phyloP scores from a whole-genome alignment of 2,797 vertebrate genomes.

The Sebastes matsubarae region DNA sequence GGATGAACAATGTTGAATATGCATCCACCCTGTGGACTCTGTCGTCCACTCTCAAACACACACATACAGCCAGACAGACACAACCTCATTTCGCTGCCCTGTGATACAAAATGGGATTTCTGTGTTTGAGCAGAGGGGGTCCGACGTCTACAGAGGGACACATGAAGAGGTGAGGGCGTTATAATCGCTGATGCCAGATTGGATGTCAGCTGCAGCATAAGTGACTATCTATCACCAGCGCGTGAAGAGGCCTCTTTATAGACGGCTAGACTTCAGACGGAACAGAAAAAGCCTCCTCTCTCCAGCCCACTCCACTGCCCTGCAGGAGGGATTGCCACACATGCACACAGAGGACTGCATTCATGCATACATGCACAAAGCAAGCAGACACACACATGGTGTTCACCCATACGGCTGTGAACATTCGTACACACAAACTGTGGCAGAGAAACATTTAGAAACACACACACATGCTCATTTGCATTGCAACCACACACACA shows the following conservation, averaged over 20 bases:
- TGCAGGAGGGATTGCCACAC: slow-evolving; percentile 47
- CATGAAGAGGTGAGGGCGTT: slow-evolving; percentile 71
- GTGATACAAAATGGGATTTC: slow-evolving; percentile 76
- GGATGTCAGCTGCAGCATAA: slow-evolving; percentile 79
- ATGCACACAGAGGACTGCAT: slow-evolving; percentile 26
- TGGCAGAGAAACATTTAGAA: slow-evolving; percentile 3
- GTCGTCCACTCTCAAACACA: not conserved
- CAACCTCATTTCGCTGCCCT: slow-evolving; percentile 64
- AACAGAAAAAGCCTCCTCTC: slow-evolving; percentile 37
- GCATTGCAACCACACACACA: slow-evolving; percentile 19
- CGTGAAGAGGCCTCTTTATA: slow-evolving; percentile 72
- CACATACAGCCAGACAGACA: slow-evolving; percentile 27
- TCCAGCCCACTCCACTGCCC: slow-evolving; percentile 51
- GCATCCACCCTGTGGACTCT: not conserved
- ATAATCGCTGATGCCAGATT: slow-evolving; percentile 80
- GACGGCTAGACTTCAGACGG: slow-evolving; percentile 68
- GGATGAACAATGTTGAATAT: slow-evolving; percentile 14
- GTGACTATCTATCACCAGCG: slow-evolving; percentile 78
- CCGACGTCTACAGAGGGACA: slow-evolving; percentile 56
- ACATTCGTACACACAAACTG: slow-evolving; percentile 15
- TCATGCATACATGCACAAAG: slow-evolving; percentile 48
- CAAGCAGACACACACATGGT: slow-evolving; percentile 7
- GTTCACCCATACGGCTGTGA: slow-evolving; percentile 6
- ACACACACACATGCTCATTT: slow-evolving; percentile 29
- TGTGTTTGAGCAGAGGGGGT: slow-evolving; percentile 67